A percentile compares a stretch with the other conserved stretches of the same genome.
Conservation (phyloP, 2,113 vertebrate genomes). For the Theropithecus gelada region DNA sequence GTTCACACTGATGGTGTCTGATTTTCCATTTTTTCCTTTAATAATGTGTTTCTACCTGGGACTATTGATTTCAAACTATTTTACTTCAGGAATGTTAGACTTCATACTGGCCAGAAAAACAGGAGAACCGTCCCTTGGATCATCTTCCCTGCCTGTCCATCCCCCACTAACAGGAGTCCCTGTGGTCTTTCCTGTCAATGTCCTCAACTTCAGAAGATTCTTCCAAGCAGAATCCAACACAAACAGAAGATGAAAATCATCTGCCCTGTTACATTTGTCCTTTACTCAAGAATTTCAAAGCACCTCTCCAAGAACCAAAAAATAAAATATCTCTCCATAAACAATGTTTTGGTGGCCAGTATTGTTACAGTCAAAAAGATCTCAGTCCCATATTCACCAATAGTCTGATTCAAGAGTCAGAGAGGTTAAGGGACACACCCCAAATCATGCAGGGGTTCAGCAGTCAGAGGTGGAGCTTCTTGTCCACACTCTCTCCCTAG, state of each 20-base stretch:
- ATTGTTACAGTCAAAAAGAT: slow-evolving; percentile 19
- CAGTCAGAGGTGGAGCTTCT: neutral
- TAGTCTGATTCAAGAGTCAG: neutral
- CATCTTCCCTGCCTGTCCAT: neutral
- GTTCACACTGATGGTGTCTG: slow-evolving; percentile 68
- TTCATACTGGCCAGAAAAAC: slow-evolving; percentile 41
- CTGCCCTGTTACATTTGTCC: neutral
- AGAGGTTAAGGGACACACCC: neutral
- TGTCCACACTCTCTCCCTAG: neutral
- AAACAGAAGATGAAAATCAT: slow-evolving; percentile 41
- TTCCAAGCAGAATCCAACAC: slow-evolving; percentile 38
- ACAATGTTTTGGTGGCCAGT: neutral
- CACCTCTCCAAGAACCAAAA: slow-evolving; percentile 54
- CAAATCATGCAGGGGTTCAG: neutral
- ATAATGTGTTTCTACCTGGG: slow-evolving; percentile 61
- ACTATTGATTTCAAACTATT: slow-evolving; percentile 37
- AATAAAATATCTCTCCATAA: slow-evolving; percentile 35
- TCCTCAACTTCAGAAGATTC: neutral
- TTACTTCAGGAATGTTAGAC: slow-evolving; percentile 18
- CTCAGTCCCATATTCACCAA: neutral
- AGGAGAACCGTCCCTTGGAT: neutral
- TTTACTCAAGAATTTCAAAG: slow-evolving; percentile 61
- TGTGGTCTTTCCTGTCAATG: neutral
- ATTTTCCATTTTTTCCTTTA: slow-evolving; percentile 69
- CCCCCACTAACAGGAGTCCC: neutral